Conservation (phyloP, 2,113 vertebrate species). For the Meriones unguiculatus region DNA sequence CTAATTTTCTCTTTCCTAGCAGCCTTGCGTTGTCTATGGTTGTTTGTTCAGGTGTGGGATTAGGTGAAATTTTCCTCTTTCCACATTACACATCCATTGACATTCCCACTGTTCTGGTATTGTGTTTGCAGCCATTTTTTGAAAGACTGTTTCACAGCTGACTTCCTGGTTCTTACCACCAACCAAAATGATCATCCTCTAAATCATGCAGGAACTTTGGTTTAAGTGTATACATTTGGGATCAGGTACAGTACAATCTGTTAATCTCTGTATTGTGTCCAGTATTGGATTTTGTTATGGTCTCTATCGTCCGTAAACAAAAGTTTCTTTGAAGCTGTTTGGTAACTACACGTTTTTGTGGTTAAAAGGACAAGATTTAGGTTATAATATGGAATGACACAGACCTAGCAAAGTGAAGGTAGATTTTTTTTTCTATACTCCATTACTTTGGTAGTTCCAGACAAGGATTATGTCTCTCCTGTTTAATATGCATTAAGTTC, state of each 20-base stretch:
- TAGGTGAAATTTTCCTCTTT: too few relatives aligned
- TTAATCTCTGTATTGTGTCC: background rate
- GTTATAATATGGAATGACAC: background rate
- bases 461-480: background rate
- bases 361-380: background rate
- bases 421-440: background rate
- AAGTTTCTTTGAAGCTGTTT: background rate
- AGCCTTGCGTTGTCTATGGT: background rate
- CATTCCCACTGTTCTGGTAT: background rate
- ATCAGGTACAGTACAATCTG: background rate
- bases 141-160: background rate
- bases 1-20: background rate
- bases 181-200: background rate
- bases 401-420: background rate
- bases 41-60: too few relatives aligned
- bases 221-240: background rate
- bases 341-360: background rate
- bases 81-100: background rate
- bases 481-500: background rate
- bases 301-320: background rate
- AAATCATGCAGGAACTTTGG: background rate
- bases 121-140: background rate
- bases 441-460: background rate
- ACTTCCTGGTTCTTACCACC: background rate
- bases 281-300: background rate